Evolutionary conservation across 2,113 vertebrate genomes (phyloP), one percentile per base, ranked within the genome.

Genomic region (Salvelinus alpinus): DNA sequence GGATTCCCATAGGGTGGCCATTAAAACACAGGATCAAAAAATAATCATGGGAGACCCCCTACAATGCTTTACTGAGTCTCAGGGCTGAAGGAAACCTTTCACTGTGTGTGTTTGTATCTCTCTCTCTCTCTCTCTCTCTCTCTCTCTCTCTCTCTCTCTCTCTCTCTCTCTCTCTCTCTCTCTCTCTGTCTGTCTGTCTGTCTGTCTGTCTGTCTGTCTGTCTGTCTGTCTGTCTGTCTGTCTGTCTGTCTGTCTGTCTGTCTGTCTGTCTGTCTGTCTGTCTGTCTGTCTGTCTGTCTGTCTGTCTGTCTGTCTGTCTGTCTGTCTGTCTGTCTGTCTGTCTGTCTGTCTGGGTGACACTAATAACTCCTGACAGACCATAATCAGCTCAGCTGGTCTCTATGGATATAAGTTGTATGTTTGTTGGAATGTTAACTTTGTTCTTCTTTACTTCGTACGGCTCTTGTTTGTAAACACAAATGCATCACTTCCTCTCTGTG

Each of bases 281-380:
- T 60, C 79, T 88, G 84, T 84, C 88, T 83, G 70, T 85, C 87
- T 89, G 76, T 24, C 24, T 24, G 24, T 24, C 24, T 24, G 24
- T 24, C 24, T 24, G 24, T 24, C 24, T 24, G 24, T 24, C 24
- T 24, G 24, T 24, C 24, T 24, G 24, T 24, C 24, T 24, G 24
- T 24, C 24, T 24, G 24, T 24, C 24, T 24, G 24, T 25, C 25
- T 25, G 25, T 25, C 25, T 25, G 25, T 24, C 24, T 24, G 47
- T 60, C 79, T 88, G 84, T 84, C 88, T 83, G 70, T 85, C 87
- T 89, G 76, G 72, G 87, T 91, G 88, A 89, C 88, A 85, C 75
- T 86, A 84, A 92, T 87, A 86, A 90, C 89, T 86, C 84, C 88
- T 86, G 85, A 89, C 88, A 79, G 83, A 88, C 83, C 83, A 86